Base-by-base conservation (phyloP, 2,888 invertebrate species). In the Platycnemis pennipes region DNA sequence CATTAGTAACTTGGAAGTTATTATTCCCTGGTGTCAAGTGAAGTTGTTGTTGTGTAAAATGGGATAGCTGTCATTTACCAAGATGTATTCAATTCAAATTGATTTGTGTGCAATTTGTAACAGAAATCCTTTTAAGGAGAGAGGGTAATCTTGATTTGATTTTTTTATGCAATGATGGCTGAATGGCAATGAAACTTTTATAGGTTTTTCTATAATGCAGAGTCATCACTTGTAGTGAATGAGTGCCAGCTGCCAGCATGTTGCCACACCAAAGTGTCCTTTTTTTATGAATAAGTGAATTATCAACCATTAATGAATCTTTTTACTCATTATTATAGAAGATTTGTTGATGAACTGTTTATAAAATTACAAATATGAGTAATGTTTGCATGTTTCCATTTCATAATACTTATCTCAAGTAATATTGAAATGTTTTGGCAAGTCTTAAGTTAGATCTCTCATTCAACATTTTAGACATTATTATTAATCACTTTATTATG, bases 211-310 rank as follows among this genome's bases (percentile, higher is more conserved):
- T 63, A 63, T 53, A 63, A 91, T 16, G 77, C 77, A 63, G 69
- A 91, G 56, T 91, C 63, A 63, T 63, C 91, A 91, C 63, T 91
- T 69, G 91, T 63, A 91, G 91, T 91, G 63, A 44, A 44, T 44
- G 91, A 69, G 63, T 44, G 91, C 91, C 91, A 91, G 91, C 91
- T 91, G 91, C 91, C 91, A 91, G 63, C 63, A 63, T 91, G 91
- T 91, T 91, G 91, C 91, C 91, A 91, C 91, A 91, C 91, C 91
- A 91, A 91, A 91, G 91, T 91, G 91, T 91, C 91, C 91, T 91
- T 91, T 91, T 91, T 91, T 91, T 63, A 91, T 69, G 91, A 91
- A 91, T 91, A 91, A 91, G 91, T 63, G 89, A 89, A 42, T 89
- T 13, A 56, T 91, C 91, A 91, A 63, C 63, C 42, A 91, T 91